These are phyloP conservation scores for Busseola fusca DNA, from an alignment of 2,888 invertebrate genomes.

Conservation along the genomic window DNA sequence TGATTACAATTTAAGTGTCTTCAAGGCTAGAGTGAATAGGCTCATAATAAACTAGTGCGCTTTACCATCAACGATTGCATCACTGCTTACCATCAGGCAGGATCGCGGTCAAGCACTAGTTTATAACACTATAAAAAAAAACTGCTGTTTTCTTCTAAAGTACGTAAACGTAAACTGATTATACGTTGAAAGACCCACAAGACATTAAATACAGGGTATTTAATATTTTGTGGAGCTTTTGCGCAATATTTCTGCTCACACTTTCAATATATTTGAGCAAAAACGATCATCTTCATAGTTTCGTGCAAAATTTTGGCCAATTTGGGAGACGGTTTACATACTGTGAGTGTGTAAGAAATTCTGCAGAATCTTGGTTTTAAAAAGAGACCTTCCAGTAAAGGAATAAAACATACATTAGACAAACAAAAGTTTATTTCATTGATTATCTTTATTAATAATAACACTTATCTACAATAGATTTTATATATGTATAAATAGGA, in stretches of 20 bases:
- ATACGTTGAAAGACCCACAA: not conserved
- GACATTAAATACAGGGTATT: not conserved
- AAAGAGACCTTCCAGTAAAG: not conserved
- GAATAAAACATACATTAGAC: slow-evolving; percentile 62
- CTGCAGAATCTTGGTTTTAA: not conserved
- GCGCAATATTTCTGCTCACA: not conserved
- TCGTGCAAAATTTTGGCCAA: not conserved
- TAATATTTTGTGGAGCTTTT: too few relatives aligned
- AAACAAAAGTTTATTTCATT: slow-evolving; percentile 69
- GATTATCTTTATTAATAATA: slow-evolving; percentile 66
- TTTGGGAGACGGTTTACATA: not conserved
- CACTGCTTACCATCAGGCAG: too few relatives aligned
- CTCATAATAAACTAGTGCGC: too few relatives aligned
- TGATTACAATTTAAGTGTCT: too few relatives aligned
- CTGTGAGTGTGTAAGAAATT: not conserved
- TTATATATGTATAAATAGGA: slow-evolving; percentile 49
- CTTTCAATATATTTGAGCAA: not conserved
- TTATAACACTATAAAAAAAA: too few relatives aligned
- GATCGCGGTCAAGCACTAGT: too few relatives aligned
- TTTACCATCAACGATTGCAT: too few relatives aligned
- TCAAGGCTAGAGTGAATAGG: too few relatives aligned
- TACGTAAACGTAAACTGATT: not conserved
- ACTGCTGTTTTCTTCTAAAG: not conserved
- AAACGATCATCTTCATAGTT: not conserved
- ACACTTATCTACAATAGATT: slow-evolving; percentile 61